Conservation (phyloP, 2,888 invertebrate species). For the Drosophila paramelanica region DNA sequence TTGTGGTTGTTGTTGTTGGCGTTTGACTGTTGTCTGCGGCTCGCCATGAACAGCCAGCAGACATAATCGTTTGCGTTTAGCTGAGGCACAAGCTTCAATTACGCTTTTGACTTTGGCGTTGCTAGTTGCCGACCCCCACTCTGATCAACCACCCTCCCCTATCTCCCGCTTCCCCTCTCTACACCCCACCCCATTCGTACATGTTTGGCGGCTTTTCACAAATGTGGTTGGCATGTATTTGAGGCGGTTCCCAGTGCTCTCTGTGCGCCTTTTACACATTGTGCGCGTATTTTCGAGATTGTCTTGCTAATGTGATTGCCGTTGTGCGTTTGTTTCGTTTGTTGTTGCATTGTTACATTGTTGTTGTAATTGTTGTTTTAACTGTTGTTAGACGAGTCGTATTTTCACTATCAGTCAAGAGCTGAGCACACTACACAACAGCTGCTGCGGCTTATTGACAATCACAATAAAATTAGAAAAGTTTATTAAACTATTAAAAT, state of each 20-base stretch:
- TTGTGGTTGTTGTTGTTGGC: constrained; percentile 17
- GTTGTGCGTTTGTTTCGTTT: constrained; percentile 36
- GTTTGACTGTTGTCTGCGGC: constrained; percentile 29
- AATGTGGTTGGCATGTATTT: constrained; percentile 39
- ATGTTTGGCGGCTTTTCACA: constrained; percentile 59
- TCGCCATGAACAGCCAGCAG: constrained; percentile 62
- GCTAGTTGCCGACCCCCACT: constrained; percentile 7
- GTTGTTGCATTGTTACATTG: not conserved
- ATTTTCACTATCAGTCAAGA: constrained; percentile 52
- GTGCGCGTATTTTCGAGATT: constrained; percentile 38
- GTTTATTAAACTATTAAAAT: not conserved
- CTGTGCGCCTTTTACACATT: constrained; percentile 43
- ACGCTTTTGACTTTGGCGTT: constrained; percentile 67
- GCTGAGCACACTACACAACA: constrained; percentile 8
- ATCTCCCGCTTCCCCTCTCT: not conserved
- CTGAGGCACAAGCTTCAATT: constrained; percentile 73
- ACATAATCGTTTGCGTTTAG: constrained; percentile 74
- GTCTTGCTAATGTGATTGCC: constrained; percentile 43
- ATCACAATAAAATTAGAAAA: not conserved
- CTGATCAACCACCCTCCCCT: not conserved
- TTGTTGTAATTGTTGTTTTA: constrained; percentile 12
- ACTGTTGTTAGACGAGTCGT: constrained; percentile 24
- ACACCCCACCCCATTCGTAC: constrained; percentile 4
- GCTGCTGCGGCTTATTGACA: constrained; percentile 8
- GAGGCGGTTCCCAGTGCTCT: constrained; percentile 51